Percentiles rank a stretch among this genome's conserved stretches.
Evolutionary conservation across 2,113 vertebrate species (phyloP).

Genomic region (Amphiprion percula): DNA sequence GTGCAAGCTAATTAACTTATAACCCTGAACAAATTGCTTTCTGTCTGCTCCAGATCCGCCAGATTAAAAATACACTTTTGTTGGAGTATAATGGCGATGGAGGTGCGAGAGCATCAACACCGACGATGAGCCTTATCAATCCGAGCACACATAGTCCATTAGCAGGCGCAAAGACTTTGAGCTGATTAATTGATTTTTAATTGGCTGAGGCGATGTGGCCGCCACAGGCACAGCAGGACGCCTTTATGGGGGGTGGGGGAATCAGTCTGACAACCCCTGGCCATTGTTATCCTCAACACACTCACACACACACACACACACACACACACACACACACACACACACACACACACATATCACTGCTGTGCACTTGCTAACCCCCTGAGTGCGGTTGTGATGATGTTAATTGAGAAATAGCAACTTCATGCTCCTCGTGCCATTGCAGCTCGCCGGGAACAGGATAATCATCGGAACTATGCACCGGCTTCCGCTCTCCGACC

Average conservation of each 20-base stretch:
- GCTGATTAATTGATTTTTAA: constrained; percentile 80
- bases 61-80: constrained; percentile 67
- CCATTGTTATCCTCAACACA: constrained; percentile 32
- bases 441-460: constrained; percentile 48
- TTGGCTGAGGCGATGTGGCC: constrained; percentile 59
- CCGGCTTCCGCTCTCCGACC: constrained; percentile 47
- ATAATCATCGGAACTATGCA: constrained; percentile 68
- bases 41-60: constrained; percentile 64
- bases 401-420: constrained; percentile 73
- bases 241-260: constrained; percentile 49
- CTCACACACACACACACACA: constrained; percentile 18
- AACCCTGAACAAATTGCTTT: constrained; percentile 81
- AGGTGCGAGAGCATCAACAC: constrained; percentile 38
- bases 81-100: constrained; percentile 41
- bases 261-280: constrained; percentile 47
- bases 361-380: constrained; percentile 31
- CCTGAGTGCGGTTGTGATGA: constrained; percentile 54
- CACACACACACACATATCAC: neutral
- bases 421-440: constrained; percentile 48
- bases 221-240: constrained; percentile 56
- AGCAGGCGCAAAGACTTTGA: constrained; percentile 61
- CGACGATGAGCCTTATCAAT: constrained; percentile 65
- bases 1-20: constrained; percentile 78
- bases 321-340: neutral
- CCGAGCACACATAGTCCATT: constrained; percentile 63